Percentiles rank a stretch among this genome's conserved stretches.
Conservation (phyloP, 2,113 vertebrate species). For the Odocoileus virginianus region DNA sequence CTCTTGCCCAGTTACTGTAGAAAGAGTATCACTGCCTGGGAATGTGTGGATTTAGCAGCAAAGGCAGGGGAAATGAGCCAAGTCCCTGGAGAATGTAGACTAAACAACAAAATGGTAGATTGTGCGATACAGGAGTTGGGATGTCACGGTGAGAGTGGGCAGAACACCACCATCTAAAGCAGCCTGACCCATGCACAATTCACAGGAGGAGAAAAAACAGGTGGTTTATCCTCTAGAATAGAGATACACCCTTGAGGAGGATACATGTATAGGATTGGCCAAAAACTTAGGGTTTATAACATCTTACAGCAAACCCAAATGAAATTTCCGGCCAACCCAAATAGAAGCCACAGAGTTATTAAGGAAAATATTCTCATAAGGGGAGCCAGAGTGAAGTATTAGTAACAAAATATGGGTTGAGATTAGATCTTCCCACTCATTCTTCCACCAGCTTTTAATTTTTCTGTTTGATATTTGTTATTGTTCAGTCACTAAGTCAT, state of each 20-base stretch:
- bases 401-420: neutral
- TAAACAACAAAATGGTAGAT: neutral
- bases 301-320: neutral
- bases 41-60: neutral
- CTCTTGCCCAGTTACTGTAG: neutral
- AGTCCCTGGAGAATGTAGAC: neutral
- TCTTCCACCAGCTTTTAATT: neutral
- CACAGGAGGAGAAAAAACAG: neutral
- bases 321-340: neutral
- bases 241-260: neutral
- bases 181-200: neutral
- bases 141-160: fast-evolving
- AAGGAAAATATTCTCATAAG: neutral
- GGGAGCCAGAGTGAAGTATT: neutral
- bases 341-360: neutral
- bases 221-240: neutral
- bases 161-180: neutral
- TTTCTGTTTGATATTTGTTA: neutral
- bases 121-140: neutral
- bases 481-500: neutral
- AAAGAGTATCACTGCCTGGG: neutral
- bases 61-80: neutral
- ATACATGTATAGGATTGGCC: neutral
- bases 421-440: neutral
- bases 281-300: neutral